These are phyloP conservation scores for Ceyx erithaca DNA, from an alignment of 2,797 vertebrate species.

Conservation along the genomic window DNA sequence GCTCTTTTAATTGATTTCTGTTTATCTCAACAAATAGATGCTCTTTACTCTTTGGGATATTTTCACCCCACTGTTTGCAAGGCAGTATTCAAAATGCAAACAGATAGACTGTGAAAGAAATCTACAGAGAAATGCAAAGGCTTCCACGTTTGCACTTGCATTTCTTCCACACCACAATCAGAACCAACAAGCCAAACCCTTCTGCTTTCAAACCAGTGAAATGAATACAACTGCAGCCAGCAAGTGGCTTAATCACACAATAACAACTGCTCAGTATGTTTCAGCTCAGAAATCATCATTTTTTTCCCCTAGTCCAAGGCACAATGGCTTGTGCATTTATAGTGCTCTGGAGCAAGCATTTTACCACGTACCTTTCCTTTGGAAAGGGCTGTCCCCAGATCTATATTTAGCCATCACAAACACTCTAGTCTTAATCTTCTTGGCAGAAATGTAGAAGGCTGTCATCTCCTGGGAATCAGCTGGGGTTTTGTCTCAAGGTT, in stretches of 20 bases:
- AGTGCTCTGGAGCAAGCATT: slow-evolving; percentile 16
- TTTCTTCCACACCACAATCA: not conserved
- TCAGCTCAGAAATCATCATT: not conserved
- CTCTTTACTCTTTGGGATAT: not conserved
- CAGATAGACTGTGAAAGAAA: not conserved
- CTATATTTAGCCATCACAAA: slow-evolving; percentile 62
- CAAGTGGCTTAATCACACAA: not conserved
- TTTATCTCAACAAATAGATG: not conserved
- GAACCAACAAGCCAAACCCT: not conserved
- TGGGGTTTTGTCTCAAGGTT: slow-evolving; percentile 65
- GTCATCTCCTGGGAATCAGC: slow-evolving; percentile 66
- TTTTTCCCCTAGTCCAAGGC: not conserved
- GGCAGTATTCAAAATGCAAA: not conserved
- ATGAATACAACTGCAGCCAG: not conserved
- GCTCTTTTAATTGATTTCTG: not conserved
- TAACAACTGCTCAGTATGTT: not conserved
- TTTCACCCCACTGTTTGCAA: not conserved
- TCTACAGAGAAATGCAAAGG: not conserved
- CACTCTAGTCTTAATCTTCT: slow-evolving; percentile 54
- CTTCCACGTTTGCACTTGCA: not conserved
- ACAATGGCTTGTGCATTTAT: not conserved
- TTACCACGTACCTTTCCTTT: not conserved
- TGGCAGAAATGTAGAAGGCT: slow-evolving; percentile 58
- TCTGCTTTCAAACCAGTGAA: not conserved
- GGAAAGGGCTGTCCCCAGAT: slow-evolving; percentile 27